Evolutionary conservation across 2,888 invertebrate species (phyloP).

Genomic region (Cosmia trapezina): DNA sequence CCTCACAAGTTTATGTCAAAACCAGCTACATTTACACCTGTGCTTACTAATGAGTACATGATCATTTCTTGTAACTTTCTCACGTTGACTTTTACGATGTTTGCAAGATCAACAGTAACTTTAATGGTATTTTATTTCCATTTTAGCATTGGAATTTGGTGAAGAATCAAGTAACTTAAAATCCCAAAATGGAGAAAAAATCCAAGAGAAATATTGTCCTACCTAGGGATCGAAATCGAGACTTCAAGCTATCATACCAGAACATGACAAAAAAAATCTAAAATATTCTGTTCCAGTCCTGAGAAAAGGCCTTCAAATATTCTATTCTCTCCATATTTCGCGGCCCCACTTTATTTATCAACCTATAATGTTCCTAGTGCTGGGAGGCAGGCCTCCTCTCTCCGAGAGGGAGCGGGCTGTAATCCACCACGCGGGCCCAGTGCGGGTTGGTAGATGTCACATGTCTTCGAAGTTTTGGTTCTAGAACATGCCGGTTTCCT

Average conservation of each 20-base stretch:
- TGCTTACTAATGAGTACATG: slow-evolving; percentile 8
- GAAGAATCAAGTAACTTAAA: background rate
- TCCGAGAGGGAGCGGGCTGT: too few relatives aligned
- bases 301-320: background rate
- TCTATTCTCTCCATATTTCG: background rate
- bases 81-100: slow-evolving; percentile 20
- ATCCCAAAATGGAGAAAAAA: background rate
- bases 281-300: too few relatives aligned
- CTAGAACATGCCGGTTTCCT: too few relatives aligned
- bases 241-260: background rate
- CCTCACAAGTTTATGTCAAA: background rate
- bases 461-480: too few relatives aligned
- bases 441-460: too few relatives aligned
- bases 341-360: too few relatives aligned
- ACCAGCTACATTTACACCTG: background rate
- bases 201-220: background rate
- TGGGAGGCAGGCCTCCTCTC: too few relatives aligned
- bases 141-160: slow-evolving; percentile 3
- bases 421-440: too few relatives aligned
- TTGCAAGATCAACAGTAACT: slow-evolving; percentile 22
- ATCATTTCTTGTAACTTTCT: slow-evolving; percentile 16
- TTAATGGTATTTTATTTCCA: slow-evolving; percentile 27
- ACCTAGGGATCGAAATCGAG: background rate
- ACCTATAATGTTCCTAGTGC: too few relatives aligned
- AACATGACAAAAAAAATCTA: background rate